phyloP scores from a whole-genome alignment of 2,888 invertebrate species.

The Mimas tiliae region DNA sequence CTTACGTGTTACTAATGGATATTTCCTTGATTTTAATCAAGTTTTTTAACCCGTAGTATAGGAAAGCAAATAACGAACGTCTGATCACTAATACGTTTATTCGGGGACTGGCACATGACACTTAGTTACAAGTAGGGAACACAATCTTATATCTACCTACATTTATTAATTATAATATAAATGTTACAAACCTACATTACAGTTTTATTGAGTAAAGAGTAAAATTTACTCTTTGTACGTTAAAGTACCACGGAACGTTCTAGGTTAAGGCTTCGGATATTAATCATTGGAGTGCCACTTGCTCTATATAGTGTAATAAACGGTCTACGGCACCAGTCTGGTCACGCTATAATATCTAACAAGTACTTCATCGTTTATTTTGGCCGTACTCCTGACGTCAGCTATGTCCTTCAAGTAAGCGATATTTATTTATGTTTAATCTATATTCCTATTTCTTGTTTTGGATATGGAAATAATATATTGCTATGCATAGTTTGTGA shows the following conservation, averaged over 20 bases:
- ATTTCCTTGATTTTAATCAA: background rate
- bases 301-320: constrained; percentile 11
- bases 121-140: no score
- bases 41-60: no score
- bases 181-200: no score
- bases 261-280: constrained; percentile 7
- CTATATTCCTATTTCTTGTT: background rate
- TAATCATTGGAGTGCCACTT: constrained; percentile 13
- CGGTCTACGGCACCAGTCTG: constrained; percentile 1
- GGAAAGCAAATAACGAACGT: no score
- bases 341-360: constrained; percentile 15
- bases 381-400: background rate
- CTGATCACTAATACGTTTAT: no score
- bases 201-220: background rate
- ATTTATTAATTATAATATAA: no score
- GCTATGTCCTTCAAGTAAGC: background rate
- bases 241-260: background rate
- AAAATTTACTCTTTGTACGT: background rate
- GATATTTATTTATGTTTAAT: background rate
- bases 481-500: background rate
- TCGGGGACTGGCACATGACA: no score
- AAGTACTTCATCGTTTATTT: constrained; percentile 8
- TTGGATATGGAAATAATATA: background rate
- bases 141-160: no score
- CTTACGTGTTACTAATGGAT: background rate